phyloP scores from a whole-genome alignment of 1,140 invertebrate species.

The Cyphomyrmex costatus region DNA sequence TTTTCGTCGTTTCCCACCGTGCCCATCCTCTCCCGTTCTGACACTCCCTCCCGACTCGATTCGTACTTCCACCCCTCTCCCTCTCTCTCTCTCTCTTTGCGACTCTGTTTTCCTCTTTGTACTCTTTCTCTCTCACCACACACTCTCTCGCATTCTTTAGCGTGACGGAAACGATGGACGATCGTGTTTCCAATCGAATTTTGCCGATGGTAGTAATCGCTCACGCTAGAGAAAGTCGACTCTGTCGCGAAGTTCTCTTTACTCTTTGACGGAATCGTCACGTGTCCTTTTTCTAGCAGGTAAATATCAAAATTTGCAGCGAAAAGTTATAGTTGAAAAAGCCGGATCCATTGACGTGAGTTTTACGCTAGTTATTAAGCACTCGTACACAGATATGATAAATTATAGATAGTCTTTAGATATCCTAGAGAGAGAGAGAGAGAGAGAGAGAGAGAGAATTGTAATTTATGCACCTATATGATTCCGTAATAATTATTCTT shows the following conservation, averaged over 20 bases:
- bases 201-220: slow-evolving; percentile 69
- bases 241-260: slow-evolving; percentile 48
- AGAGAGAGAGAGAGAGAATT: not conserved
- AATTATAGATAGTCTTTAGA: slow-evolving; percentile 1
- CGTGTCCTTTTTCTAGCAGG: slow-evolving; percentile 9
- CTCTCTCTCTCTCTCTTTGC: not conserved
- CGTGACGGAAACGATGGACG: slow-evolving; percentile 42
- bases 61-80: slow-evolving; percentile 17
- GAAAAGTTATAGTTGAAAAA: slow-evolving; percentile 35
- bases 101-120: not conserved
- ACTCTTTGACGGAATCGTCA: slow-evolving; percentile 64
- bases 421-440: not conserved
- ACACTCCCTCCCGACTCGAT: slow-evolving; percentile 28
- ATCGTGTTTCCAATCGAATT: slow-evolving; percentile 72
- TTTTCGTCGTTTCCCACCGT: slow-evolving; percentile 49
- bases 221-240: slow-evolving; percentile 56
- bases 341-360: slow-evolving; percentile 23
- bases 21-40: slow-evolving; percentile 1
- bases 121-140: slow-evolving; percentile 18
- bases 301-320: slow-evolving; percentile 54
- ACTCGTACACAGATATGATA: not conserved
- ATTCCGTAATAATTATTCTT: not conserved
- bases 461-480: not conserved
- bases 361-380: slow-evolving; percentile 47
- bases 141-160: slow-evolving; percentile 21